Evolutionary conservation across 2,888 invertebrate genomes (phyloP).

Genomic region (Seira ritae): DNA sequence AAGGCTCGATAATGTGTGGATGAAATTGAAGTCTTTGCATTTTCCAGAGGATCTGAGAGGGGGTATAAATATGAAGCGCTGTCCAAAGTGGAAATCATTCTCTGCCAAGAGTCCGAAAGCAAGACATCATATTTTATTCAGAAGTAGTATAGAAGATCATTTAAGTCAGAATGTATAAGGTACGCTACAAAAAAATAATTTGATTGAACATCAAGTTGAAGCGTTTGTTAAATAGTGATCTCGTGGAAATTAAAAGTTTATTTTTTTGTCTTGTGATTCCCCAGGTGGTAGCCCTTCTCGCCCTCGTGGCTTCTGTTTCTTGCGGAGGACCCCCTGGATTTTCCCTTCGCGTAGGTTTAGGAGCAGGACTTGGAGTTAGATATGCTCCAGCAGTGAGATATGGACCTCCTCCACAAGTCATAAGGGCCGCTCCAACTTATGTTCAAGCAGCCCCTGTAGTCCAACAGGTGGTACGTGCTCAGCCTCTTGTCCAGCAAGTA

Average conservation of each 20-base stretch:
- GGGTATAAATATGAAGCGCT: constrained; percentile 42
- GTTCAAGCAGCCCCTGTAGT: background rate
- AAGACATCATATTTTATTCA: constrained; percentile 11
- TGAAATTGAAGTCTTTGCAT: no score
- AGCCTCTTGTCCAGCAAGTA: no score
- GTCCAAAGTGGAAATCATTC: constrained; percentile 22
- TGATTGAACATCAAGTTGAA: background rate
- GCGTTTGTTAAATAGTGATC: background rate
- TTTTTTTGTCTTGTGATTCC: constrained; percentile 1
- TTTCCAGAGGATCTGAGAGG: no score
- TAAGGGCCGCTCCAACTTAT: background rate
- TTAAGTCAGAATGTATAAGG: constrained; percentile 32
- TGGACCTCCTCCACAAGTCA: constrained; percentile 18
- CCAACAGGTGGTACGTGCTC: constrained; percentile 11
- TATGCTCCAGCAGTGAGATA: background rate
- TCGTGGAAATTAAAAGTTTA: constrained; percentile 18
- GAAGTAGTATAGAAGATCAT: background rate
- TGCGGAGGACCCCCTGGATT: constrained; percentile 24
- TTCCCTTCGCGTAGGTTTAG: constrained; percentile 26
- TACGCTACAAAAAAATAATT: background rate
- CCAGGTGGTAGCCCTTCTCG: constrained; percentile 50
- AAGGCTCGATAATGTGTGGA: no score
- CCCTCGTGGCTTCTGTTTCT: constrained; percentile 55
- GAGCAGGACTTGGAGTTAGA: background rate
- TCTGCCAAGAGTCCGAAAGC: constrained; percentile 12